Evolutionary conservation across 2,888 invertebrate genomes (phyloP).

Genomic region (Allophyes oxyacanthae): DNA sequence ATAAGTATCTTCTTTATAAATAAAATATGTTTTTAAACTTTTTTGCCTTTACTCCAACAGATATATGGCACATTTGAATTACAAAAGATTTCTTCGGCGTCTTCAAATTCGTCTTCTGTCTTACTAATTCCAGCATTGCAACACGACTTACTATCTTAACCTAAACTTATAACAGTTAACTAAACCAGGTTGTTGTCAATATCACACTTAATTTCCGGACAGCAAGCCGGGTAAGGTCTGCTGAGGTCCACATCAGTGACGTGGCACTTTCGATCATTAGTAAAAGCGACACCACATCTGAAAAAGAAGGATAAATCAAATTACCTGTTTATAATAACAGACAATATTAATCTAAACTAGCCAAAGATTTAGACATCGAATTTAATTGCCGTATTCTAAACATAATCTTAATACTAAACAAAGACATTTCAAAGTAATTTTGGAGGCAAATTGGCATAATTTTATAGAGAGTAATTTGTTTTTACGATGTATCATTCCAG

Average conservation of each 20-base stretch:
- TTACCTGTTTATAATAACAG: too few relatives aligned
- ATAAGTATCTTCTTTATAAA: too few relatives aligned
- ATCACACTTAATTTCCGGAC: constrained; percentile 71
- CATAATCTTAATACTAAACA: background rate
- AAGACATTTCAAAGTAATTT: too few relatives aligned
- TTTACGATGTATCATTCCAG: too few relatives aligned
- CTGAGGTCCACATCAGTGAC: constrained; percentile 64
- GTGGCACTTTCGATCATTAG: constrained; percentile 66
- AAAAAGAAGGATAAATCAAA: constrained; percentile 49
- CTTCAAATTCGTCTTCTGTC: constrained; percentile 2
- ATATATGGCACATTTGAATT: too few relatives aligned
- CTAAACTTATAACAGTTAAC: constrained; percentile 15
- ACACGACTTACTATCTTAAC: constrained; percentile 44
- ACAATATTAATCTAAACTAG: too few relatives aligned
- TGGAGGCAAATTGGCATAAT: too few relatives aligned
- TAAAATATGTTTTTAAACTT: too few relatives aligned
- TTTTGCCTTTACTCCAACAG: too few relatives aligned
- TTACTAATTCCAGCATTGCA: constrained; percentile 49
- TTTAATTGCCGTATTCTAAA: too few relatives aligned
- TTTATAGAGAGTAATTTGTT: too few relatives aligned
- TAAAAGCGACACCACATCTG: constrained; percentile 71
- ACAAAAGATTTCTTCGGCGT: background rate
- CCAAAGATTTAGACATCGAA: too few relatives aligned
- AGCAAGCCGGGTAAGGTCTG: constrained; percentile 75
- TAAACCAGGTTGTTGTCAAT: constrained; percentile 66